phyloP scores from a whole-genome alignment of 2,888 invertebrate species.

The Brachypalpus laphriformis region DNA sequence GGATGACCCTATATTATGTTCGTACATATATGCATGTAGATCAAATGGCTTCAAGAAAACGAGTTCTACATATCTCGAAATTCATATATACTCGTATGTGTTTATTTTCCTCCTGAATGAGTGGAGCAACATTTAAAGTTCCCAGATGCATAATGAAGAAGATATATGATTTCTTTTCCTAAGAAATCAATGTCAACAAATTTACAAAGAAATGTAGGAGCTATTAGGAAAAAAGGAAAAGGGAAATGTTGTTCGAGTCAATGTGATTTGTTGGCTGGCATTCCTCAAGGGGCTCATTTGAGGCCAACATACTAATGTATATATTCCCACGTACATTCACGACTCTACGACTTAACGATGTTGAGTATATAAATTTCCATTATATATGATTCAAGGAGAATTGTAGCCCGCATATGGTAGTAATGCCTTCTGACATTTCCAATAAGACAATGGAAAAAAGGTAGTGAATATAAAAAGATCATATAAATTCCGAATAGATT shows the following conservation, averaged over 20 bases:
- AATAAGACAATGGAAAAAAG: neutral
- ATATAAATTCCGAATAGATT: neutral
- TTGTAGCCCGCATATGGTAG: neutral
- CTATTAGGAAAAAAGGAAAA: neutral
- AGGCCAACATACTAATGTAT: neutral
- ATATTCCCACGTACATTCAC: neutral
- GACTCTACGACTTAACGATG: neutral
- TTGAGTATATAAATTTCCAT: neutral
- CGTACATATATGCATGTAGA: no score
- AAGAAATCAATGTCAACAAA: neutral
- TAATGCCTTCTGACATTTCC: neutral
- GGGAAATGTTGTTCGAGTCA: slow-evolving; percentile 4
- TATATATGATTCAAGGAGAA: neutral
- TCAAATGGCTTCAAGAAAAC: no score
- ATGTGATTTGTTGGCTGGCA: neutral
- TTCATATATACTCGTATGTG: no score
- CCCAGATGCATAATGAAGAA: neutral
- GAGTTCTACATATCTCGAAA: no score
- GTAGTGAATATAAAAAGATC: neutral
- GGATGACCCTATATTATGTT: no score
- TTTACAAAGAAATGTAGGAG: neutral
- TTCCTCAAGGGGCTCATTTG: slow-evolving; percentile 2
- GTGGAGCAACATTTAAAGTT: neutral
- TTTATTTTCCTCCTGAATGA: neutral
- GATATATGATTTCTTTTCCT: neutral